Evolutionary conservation across 1,140 invertebrate genomes (phyloP).

Genomic region (Centruroides sculpturatus): DNA sequence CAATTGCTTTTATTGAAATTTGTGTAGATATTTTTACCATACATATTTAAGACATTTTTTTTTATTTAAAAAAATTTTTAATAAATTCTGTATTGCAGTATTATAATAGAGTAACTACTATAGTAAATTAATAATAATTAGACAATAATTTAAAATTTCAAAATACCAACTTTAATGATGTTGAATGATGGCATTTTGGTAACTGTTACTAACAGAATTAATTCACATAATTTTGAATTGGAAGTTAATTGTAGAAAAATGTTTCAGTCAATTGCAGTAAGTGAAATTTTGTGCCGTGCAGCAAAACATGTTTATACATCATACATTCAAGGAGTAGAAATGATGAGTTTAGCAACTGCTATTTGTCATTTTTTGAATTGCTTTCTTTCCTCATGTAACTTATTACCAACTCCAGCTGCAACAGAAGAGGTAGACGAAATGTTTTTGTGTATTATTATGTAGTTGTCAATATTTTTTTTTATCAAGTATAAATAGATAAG

Average conservation of each 20-base stretch:
- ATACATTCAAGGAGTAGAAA: conserved; percentile 79
- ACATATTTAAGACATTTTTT: too few species aligned
- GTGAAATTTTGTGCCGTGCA: conserved; percentile 69
- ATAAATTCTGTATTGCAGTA: too few species aligned
- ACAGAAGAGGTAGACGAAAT: conserved; percentile 43
- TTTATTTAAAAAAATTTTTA: too few species aligned
- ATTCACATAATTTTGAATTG: too few species aligned
- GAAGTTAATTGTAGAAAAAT: not conserved
- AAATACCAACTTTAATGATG: too few species aligned
- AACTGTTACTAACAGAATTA: too few species aligned
- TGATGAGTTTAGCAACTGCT: conserved; percentile 72
- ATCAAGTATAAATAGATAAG: conserved; percentile 5
- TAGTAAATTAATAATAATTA: too few species aligned
- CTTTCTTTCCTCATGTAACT: conserved; percentile 57
- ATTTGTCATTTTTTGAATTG: conserved; percentile 94
- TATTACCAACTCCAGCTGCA: conserved; percentile 31
- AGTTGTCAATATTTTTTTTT: not conserved
- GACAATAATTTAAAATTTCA: too few species aligned
- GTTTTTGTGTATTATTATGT: not conserved
- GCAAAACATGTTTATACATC: conserved; percentile 86
- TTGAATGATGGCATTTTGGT: too few species aligned
- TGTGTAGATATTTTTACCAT: too few species aligned
- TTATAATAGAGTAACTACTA: too few species aligned
- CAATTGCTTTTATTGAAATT: too few species aligned
- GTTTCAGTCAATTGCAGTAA: conserved; percentile 66